Percentiles rank a stretch among this genome's conserved stretches.
These are phyloP conservation scores for Bacillus rossius DNA, from an alignment of 1,140 invertebrate species.

Conservation along the genomic window DNA sequence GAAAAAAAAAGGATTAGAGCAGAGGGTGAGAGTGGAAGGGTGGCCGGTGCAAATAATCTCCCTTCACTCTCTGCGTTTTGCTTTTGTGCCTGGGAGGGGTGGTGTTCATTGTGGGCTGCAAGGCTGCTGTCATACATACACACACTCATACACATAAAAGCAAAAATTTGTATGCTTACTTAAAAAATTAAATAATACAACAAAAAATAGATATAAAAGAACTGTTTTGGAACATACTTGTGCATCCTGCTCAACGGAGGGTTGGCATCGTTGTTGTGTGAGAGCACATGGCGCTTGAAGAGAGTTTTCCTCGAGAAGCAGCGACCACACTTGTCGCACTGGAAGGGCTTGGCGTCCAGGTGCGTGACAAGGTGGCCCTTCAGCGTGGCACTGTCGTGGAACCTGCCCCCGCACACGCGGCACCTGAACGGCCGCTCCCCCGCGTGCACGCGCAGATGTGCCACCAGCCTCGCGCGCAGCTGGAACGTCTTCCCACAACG, in stretches of 20 bases:
- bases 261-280: neutral
- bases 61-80: no score
- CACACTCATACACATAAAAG: no score
- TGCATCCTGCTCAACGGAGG: neutral
- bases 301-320: slow-evolving; percentile 12
- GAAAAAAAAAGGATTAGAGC: no score
- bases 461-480: slow-evolving; percentile 8
- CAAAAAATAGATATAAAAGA: no score
- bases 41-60: no score
- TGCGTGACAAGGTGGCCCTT: slow-evolving; percentile 13
- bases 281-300: slow-evolving; percentile 8
- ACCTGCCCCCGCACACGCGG: slow-evolving; percentile 25
- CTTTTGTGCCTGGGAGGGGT: no score
- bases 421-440: slow-evolving; percentile 25
- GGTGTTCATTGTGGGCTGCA: no score
- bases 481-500: slow-evolving; percentile 14
- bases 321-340: slow-evolving; percentile 13
- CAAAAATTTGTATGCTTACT: no score
- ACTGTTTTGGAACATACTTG: no score
- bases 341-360: slow-evolving; percentile 13
- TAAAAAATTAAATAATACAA: no score
- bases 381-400: slow-evolving; percentile 21
- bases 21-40: no score
- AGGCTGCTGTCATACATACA: no score
- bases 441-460: slow-evolving; percentile 8